Percentiles rank a stretch among this genome's conserved stretches.
These are phyloP conservation scores for Baccha elongata DNA, from an alignment of 2,888 invertebrate species.

Conservation along the genomic window DNA sequence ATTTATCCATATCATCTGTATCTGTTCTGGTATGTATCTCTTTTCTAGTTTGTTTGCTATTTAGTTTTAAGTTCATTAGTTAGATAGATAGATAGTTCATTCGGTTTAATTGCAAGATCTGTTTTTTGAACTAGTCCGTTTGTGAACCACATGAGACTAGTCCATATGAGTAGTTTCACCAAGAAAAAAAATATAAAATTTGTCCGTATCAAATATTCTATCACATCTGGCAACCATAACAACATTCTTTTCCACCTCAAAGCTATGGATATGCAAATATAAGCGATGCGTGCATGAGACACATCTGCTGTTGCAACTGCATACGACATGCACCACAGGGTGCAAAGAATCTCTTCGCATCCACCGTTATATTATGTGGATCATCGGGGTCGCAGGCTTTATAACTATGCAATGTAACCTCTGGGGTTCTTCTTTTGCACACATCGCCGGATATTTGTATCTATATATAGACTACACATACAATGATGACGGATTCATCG, in stretches of 20 bases:
- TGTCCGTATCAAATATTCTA: too few species aligned
- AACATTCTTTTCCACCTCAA: slow-evolving; percentile 8
- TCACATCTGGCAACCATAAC: slow-evolving; percentile 9
- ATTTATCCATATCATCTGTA: too few species aligned
- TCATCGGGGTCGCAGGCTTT: slow-evolving; percentile 18
- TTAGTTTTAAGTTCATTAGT: too few species aligned
- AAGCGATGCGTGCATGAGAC: slow-evolving; percentile 17
- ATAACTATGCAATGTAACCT: slow-evolving; percentile 36
- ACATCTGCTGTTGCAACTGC: slow-evolving; percentile 12
- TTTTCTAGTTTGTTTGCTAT: too few species aligned
- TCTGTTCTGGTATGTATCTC: too few species aligned
- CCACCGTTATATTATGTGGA: slow-evolving; percentile 21
- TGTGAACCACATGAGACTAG: too few species aligned
- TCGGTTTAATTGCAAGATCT: too few species aligned
- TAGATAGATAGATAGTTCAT: too few species aligned
- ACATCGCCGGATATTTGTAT: slow-evolving; percentile 33
- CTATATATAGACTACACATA: background rate
- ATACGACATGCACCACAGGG: slow-evolving; percentile 48
- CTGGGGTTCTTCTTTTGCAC: slow-evolving; percentile 27
- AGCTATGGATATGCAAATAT: slow-evolving; percentile 24
- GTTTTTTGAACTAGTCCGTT: too few species aligned
- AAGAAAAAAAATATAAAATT: background rate
- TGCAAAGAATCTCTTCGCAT: slow-evolving; percentile 33
- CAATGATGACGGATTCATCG: slow-evolving; percentile 25
- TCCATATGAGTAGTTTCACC: too few species aligned